phyloP scores from a whole-genome alignment of 2,113 vertebrate genomes.

The Myotis lucifugus region DNA sequence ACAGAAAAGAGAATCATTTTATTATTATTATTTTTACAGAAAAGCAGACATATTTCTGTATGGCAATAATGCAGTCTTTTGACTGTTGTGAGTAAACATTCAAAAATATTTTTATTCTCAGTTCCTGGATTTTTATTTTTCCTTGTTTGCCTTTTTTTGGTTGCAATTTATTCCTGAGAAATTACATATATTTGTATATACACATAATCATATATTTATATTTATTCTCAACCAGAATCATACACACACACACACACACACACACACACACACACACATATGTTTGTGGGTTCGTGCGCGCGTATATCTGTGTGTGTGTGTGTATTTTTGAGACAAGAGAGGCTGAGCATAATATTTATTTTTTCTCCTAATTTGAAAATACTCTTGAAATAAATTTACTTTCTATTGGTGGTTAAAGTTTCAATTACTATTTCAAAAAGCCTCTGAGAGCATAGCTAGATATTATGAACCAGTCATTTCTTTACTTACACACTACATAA shows the following conservation, averaged over 20 bases:
- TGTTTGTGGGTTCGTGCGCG: too few species aligned
- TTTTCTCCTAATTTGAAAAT: constrained; percentile 4
- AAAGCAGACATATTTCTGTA: neutral
- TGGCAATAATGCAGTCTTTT: neutral
- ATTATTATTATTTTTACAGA: neutral
- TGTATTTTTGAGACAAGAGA: neutral
- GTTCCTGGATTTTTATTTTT: neutral
- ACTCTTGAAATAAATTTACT: neutral
- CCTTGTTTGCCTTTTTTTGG: neutral
- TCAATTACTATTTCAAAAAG: neutral
- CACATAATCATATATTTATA: neutral
- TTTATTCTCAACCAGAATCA: neutral
- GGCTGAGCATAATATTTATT: neutral
- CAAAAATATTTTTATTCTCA: neutral
- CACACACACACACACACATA: too few species aligned
- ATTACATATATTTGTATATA: neutral
- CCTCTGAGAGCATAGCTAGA: neutral
- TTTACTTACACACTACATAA: neutral
- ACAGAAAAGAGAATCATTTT: neutral
- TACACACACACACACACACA: too few species aligned
- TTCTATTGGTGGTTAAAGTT: neutral
- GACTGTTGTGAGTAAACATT: neutral
- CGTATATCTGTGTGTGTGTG: too few species aligned
- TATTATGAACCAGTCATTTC: neutral
- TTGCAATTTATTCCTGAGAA: neutral